A percentile compares a stretch with the other conserved stretches of the same genome.
Conservation (phyloP, 2,797 vertebrate species). For the Anguilla obscura region DNA sequence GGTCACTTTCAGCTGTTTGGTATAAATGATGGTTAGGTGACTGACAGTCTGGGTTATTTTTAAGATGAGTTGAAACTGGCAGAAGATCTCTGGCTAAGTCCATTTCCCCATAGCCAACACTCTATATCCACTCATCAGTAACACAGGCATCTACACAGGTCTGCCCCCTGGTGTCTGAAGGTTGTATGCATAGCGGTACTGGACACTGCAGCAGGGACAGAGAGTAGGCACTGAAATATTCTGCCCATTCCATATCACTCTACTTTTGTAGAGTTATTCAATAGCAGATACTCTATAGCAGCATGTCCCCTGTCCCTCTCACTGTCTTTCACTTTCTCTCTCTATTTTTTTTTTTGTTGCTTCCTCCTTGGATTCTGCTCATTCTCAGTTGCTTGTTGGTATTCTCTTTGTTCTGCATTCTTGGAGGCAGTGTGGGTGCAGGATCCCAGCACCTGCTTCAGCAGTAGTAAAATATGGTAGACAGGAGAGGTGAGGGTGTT, state of each 20-base stretch:
- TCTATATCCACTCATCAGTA: neutral
- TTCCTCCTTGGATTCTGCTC: neutral
- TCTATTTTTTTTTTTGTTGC: neutral
- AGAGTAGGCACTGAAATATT: neutral
- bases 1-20: neutral
- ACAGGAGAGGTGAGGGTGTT: neutral
- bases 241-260: neutral
- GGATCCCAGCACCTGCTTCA: neutral
- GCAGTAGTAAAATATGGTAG: neutral
- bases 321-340: neutral
- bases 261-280: neutral
- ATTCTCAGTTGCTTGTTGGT: neutral
- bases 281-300: neutral
- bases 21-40: neutral
- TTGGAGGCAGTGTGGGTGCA: neutral
- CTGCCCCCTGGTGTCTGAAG: slow-evolving; percentile 27
- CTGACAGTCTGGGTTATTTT: neutral
- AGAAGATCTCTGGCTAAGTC: neutral
- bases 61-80: neutral
- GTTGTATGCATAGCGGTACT: neutral
- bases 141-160: neutral
- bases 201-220: neutral
- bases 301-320: neutral
- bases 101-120: neutral
- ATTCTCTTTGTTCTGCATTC: neutral